phyloP scores from a whole-genome alignment of 2,113 vertebrate genomes.

The Leucosticte australis region DNA sequence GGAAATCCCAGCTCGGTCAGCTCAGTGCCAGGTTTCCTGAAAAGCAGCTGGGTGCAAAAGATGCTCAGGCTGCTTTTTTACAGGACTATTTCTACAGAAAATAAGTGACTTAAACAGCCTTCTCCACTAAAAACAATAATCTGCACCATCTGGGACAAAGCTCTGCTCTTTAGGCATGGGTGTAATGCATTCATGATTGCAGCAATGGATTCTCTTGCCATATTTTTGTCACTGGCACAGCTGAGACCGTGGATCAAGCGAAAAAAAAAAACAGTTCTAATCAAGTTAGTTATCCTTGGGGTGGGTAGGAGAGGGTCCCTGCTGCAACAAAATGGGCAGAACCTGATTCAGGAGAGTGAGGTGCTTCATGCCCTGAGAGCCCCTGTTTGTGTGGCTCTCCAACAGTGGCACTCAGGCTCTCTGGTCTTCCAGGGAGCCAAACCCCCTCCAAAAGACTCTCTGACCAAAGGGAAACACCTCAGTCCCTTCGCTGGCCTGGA shows the following conservation, averaged over 20 bases:
- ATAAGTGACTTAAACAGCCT: background rate
- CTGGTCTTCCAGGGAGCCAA: background rate
- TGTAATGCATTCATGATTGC: background rate
- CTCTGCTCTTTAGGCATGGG: background rate
- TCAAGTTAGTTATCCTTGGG: rapidly evolving
- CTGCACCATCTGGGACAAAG: background rate
- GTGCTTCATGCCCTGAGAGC: background rate
- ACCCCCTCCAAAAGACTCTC: background rate
- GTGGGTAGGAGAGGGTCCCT: background rate
- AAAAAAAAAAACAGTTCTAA: background rate
- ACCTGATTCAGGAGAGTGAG: background rate
- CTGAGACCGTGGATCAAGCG: background rate
- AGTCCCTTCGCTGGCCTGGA: background rate
- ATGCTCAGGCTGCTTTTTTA: background rate
- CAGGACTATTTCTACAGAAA: background rate
- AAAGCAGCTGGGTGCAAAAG: background rate
- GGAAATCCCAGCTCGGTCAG: background rate
- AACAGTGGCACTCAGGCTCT: background rate
- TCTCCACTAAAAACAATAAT: background rate
- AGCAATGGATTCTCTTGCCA: background rate
- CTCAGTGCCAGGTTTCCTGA: background rate
- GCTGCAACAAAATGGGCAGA: background rate
- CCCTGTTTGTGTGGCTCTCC: background rate
- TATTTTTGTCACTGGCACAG: background rate
- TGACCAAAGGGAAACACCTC: background rate